Percentiles rank a stretch among this genome's conserved stretches.
phyloP scores from a whole-genome alignment of 1,140 invertebrate genomes.

The Drosophila melanica region DNA sequence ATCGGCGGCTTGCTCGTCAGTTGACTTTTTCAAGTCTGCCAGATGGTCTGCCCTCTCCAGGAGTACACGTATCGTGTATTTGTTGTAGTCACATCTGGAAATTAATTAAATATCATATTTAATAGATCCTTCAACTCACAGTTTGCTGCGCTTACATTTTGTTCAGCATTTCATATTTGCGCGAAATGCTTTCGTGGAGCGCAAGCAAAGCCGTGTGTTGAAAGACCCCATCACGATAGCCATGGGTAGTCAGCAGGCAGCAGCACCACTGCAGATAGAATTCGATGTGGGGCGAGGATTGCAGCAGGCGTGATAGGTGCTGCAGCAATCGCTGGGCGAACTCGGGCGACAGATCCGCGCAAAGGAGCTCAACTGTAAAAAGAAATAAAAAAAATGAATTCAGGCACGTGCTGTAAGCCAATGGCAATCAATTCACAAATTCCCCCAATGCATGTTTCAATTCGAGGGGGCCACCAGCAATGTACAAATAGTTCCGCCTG shows the following conservation, averaged over 20 bases:
- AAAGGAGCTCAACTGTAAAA: conserved; percentile 90
- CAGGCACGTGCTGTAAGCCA: conserved; percentile 57
- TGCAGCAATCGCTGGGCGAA: conserved; percentile 90
- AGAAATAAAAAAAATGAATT: conserved; percentile 70
- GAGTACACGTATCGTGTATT: conserved; percentile 89
- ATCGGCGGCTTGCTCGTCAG: not conserved
- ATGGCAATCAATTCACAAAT: conserved; percentile 42
- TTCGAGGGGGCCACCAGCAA: conserved; percentile 54
- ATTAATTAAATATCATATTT: conserved; percentile 1
- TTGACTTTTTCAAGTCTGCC: conserved; percentile 9
- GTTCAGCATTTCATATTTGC: conserved; percentile 91
- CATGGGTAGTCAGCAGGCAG: conserved; percentile 87
- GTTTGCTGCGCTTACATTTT: conserved; percentile 90
- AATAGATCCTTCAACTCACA: not conserved
- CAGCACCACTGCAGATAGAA: conserved; percentile 94
- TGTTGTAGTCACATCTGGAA: conserved; percentile 92
- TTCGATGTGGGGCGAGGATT: conserved; percentile 92
- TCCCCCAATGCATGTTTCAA: conserved; percentile 1
- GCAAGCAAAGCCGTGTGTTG: conserved; percentile 88
- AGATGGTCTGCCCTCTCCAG: conserved; percentile 85
- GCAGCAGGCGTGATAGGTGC: conserved; percentile 89
- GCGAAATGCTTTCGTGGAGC: conserved; percentile 91
- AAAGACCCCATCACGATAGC: conserved; percentile 84
- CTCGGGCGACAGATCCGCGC: conserved; percentile 88
- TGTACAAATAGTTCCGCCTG: conserved; percentile 13